Evolutionary conservation across 2,113 vertebrate species (phyloP).

Genomic region (Chaetops frenatus): DNA sequence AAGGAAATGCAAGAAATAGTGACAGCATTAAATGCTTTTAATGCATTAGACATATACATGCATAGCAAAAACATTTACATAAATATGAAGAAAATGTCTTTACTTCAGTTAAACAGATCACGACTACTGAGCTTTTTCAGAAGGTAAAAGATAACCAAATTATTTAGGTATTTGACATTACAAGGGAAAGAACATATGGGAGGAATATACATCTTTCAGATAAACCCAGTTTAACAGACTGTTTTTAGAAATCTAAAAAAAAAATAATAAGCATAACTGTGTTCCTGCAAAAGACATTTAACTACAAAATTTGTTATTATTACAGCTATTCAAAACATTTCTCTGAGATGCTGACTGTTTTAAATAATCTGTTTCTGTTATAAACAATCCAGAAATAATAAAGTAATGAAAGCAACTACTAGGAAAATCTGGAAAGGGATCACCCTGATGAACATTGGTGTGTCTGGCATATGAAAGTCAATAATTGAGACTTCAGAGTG

Average conservation of each 20-base stretch:
- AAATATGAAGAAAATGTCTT: not conserved
- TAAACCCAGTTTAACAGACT: not conserved
- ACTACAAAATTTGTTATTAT: not conserved
- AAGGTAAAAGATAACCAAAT: not conserved
- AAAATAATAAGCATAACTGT: not conserved
- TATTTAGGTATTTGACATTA: not conserved
- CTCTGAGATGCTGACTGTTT: not conserved
- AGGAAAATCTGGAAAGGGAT: not conserved
- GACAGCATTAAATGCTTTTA: not conserved
- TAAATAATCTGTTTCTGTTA: not conserved
- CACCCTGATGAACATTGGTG: not conserved
- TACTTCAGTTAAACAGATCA: not conserved
- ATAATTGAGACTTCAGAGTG: not conserved
- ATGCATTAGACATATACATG: not conserved
- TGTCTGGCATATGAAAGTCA: rapidly evolving
- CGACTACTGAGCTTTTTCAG: not conserved
- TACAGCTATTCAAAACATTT: not conserved
- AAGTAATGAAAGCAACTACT: not conserved
- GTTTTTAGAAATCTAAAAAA: not conserved
- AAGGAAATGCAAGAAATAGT: not conserved
- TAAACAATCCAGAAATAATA: not conserved
- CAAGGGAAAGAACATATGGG: not conserved
- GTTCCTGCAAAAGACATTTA: not conserved
- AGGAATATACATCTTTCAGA: not conserved
- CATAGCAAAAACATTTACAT: rapidly evolving